Evolutionary conservation across 1,140 invertebrate species (phyloP).

Genomic region (Zelostemma sp.): DNA sequence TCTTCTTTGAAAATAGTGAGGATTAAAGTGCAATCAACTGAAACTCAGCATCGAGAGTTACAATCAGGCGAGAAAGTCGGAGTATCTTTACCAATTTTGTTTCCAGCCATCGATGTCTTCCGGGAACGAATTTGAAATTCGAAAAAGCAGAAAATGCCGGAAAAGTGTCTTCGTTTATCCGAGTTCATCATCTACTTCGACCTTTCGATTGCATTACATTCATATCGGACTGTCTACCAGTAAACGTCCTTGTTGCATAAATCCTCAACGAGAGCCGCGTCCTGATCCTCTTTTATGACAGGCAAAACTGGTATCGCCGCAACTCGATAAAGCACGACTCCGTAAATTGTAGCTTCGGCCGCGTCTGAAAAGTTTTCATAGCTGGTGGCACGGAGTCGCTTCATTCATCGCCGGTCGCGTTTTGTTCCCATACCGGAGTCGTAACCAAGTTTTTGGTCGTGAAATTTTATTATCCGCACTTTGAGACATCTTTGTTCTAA

Average conservation of each 20-base stretch:
- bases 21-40: constrained; percentile 10
- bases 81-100: neutral
- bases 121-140: constrained; percentile 1
- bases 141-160: constrained; percentile 23
- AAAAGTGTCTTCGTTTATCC: constrained; percentile 34
- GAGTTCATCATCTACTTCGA: constrained; percentile 30
- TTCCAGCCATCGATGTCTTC: neutral
- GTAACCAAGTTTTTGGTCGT: constrained; percentile 66
- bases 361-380: constrained; percentile 66
- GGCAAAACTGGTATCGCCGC: constrained; percentile 40
- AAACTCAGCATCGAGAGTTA: constrained; percentile 18
- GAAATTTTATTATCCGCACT: constrained; percentile 67
- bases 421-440: constrained; percentile 56
- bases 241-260: constrained; percentile 33
- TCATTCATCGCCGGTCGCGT: constrained; percentile 56
- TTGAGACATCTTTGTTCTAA: constrained; percentile 59
- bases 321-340: constrained; percentile 49
- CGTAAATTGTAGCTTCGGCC: constrained; percentile 55
- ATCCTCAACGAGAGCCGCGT: constrained; percentile 18
- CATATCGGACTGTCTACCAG: constrained; percentile 36
- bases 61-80: constrained; percentile 7
- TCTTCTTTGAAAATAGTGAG: constrained; percentile 1
- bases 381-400: constrained; percentile 40
- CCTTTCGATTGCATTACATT: constrained; percentile 42
- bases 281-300: constrained; percentile 48